These are phyloP conservation scores for Disparrhopalites patrizii DNA, from an alignment of 2,888 invertebrate genomes.

Conservation along the genomic window DNA sequence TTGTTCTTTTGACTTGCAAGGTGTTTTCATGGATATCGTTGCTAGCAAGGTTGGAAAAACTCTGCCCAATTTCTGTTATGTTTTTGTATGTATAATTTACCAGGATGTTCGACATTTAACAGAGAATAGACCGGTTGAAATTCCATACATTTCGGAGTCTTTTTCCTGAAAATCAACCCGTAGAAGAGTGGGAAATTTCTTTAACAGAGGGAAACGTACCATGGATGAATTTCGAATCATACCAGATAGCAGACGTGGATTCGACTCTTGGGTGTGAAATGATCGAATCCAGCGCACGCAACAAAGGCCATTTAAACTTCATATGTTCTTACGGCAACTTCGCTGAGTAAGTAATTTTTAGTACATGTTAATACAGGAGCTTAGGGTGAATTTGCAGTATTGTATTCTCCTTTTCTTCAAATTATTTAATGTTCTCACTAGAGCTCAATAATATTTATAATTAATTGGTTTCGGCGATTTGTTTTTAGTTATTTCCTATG, in stretches of 20 bases:
- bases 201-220: not conserved
- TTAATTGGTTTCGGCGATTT: not conserved
- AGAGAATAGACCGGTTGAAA: too few species aligned
- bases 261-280: not conserved
- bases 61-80: too few species aligned
- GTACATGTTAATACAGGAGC: too few species aligned
- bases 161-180: not conserved
- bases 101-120: too few species aligned
- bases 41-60: too few species aligned
- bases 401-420: too few species aligned
- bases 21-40: too few species aligned
- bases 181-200: not conserved
- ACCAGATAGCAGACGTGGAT: slow-evolving; percentile 3
- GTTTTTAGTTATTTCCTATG: not conserved
- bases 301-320: not conserved
- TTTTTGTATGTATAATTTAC: too few species aligned
- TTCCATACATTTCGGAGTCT: slow-evolving; percentile 6
- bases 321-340: slow-evolving; percentile 2
- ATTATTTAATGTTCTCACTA: too few species aligned
- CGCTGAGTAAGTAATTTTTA: slow-evolving; percentile 2
- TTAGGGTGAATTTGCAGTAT: too few species aligned
- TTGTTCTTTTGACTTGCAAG: not conserved
- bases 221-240: not conserved
- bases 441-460: too few species aligned
- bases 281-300: not conserved